Evolutionary conservation across 64 coral and sea anemone species (phyloP).

Genomic region (Orbicella faveolata): DNA sequence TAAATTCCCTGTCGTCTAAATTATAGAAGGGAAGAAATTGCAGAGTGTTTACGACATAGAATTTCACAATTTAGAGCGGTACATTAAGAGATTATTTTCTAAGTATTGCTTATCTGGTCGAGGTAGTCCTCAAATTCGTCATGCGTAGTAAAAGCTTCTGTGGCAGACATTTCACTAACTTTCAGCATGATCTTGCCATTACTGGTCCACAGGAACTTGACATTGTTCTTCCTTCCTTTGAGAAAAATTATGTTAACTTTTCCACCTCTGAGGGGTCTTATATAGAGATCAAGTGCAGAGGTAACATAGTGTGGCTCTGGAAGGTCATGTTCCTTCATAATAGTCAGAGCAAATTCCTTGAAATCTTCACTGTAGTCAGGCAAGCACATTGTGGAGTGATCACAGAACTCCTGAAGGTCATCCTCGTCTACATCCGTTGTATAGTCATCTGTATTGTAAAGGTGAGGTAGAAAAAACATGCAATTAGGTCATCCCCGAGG

Average conservation of each 20-base stretch:
- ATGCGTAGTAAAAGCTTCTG: too few relatives aligned
- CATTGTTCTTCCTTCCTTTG: too few relatives aligned
- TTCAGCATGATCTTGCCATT: too few relatives aligned
- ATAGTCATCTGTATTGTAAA: slow-evolving; percentile 29
- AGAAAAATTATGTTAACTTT: slow-evolving; percentile 19
- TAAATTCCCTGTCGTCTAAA: too few relatives aligned
- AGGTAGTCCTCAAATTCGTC: too few relatives aligned
- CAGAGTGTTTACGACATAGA: too few relatives aligned
- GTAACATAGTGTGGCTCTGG: slow-evolving; percentile 33
- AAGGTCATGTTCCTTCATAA: slow-evolving; percentile 34
- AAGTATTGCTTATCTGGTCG: too few relatives aligned
- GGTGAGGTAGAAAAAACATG: slow-evolving; percentile 44
- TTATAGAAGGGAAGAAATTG: too few relatives aligned
- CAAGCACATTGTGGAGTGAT: slow-evolving; percentile 40
- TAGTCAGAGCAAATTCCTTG: slow-evolving; percentile 36
- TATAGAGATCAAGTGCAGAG: slow-evolving; percentile 28
- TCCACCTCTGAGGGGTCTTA: neutral
- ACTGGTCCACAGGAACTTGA: too few relatives aligned
- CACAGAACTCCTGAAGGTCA: slow-evolving; percentile 34
- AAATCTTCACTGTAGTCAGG: slow-evolving; percentile 58
- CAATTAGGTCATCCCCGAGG: slow-evolving; percentile 15
- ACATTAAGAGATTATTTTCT: too few relatives aligned
- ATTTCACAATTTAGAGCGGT: too few relatives aligned
- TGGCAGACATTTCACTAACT: too few relatives aligned
- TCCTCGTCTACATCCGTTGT: neutral